Evolutionary conservation across 92 coral and sea anemone genomes (phyloP), one percentile per base, ranked within the genome.

Genomic region (Siderastrea radians): DNA sequence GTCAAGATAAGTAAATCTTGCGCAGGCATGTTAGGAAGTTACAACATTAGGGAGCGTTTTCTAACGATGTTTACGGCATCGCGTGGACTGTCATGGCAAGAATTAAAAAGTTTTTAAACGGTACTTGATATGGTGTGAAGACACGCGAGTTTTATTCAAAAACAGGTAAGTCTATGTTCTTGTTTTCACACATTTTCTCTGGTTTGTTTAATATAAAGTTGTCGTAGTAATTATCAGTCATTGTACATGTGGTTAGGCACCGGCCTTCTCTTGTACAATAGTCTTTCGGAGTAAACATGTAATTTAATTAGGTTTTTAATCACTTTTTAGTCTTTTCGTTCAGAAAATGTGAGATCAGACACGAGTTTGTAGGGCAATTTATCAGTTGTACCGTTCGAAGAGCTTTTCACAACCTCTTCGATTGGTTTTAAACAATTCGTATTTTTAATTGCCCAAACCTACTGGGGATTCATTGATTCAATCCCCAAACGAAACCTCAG

Each of bases 141-240:
- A 82, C 69, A 69, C 76, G 77, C 77, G 66, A 69, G 55, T 82
- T 19, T 70, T 54, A 64, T 58, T 44, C 66, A 14, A 6, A 2
- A 46, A 82, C 47, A 82, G 86, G 86, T 70, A 55, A 55, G 63
- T 55, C 26, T 69, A 38, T 45, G 50, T 48, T 53, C 44, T 67
- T 43, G 47, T 15, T 78, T 78, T 38, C 76, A 57, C 75, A 57
- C 68, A 57, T 79, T 79, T 47, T 65, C 86, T 16, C 12, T 68
- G 49, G 77, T 57, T 16, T n/a, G 6, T 64, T 49, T 64, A 50
- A 9, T 74, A 45, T 48, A 45, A n/a, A 77, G 82, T 82, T 70
- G 75, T 69, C 77, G 47, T 69, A 12, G 67, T 47, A 69, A 82
- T 82, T 82, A 82, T 55, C 86, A 46, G 46, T 38, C 13, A n/a